Percentiles rank a stretch among this genome's conserved stretches.
Evolutionary conservation across 2,888 invertebrate species (phyloP).

Genomic region (Steinernema scapterisci): DNA sequence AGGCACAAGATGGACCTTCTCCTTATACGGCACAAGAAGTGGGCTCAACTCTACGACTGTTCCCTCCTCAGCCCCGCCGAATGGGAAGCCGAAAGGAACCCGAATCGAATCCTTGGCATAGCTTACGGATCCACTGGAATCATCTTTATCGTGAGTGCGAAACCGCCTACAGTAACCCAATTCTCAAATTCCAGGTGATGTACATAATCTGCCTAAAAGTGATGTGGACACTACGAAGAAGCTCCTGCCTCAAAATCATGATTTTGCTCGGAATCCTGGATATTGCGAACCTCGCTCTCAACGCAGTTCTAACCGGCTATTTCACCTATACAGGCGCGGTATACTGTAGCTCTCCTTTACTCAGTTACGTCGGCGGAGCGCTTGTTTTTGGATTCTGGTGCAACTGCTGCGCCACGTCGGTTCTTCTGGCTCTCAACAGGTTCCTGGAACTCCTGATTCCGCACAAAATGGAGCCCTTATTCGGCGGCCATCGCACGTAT

Average conservation of each 20-base stretch:
- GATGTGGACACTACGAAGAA: constrained; percentile 1
- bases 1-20: background rate
- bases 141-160: background rate
- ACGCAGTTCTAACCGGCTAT: constrained; percentile 3
- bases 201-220: constrained; percentile 14
- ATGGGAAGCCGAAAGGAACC: constrained; percentile 2
- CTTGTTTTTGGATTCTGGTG: background rate
- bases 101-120: background rate
- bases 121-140: constrained; percentile 9
- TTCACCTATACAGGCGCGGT: constrained; percentile 31
- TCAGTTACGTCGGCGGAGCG: constrained; percentile 11
- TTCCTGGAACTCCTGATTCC: constrained; percentile 12
- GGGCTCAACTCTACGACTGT: background rate
- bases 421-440: constrained; percentile 24
- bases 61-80: background rate
- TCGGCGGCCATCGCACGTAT: constrained; percentile 15
- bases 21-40: background rate
- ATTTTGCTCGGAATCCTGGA: constrained; percentile 28
- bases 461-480: background rate
- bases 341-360: constrained; percentile 15
- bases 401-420: background rate
- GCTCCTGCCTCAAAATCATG: constrained; percentile 32
- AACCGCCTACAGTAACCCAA: background rate
- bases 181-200: constrained; percentile 5
- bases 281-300: background rate